Evolutionary conservation across 2,797 vertebrate species (phyloP).

Genomic region (Mallotus villosus): DNA sequence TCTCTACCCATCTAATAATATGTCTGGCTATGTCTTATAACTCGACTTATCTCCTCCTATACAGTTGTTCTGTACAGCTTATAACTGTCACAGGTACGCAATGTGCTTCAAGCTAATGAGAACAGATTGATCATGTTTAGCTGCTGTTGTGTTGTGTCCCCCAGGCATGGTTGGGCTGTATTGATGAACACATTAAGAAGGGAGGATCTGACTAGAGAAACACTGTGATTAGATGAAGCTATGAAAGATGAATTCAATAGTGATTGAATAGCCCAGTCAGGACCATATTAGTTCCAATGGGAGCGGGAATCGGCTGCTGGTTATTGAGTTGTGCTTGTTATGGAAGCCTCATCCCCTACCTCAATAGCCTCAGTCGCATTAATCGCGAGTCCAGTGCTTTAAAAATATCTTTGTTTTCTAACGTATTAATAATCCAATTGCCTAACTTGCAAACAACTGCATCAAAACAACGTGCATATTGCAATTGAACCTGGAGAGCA

Average conservation of each 20-base stretch:
- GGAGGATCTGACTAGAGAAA: slow-evolving; percentile 73
- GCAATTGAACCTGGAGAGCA: too few species aligned
- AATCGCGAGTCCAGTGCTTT: slow-evolving; percentile 37
- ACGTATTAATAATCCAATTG: neutral
- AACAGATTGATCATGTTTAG: slow-evolving; percentile 66
- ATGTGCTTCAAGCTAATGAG: slow-evolving; percentile 69
- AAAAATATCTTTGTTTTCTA: neutral
- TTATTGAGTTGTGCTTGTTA: slow-evolving; percentile 73
- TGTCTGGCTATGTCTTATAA: slow-evolving; percentile 33
- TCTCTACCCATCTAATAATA: neutral
- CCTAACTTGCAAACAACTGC: neutral
- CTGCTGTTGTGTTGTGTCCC: slow-evolving; percentile 61
- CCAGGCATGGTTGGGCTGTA: slow-evolving; percentile 60
- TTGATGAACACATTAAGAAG: slow-evolving; percentile 78
- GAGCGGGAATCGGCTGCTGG: slow-evolving; percentile 59
- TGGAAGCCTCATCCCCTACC: slow-evolving; percentile 56
- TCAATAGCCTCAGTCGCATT: slow-evolving; percentile 63
- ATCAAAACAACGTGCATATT: neutral
- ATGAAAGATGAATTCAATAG: slow-evolving; percentile 78
- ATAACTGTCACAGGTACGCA: slow-evolving; percentile 74
- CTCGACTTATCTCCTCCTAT: slow-evolving; percentile 40
- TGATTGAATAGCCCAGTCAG: slow-evolving; percentile 67
- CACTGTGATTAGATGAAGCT: slow-evolving; percentile 69
- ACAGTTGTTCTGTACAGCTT: slow-evolving; percentile 56
- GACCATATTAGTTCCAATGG: slow-evolving; percentile 56